A percentile compares a stretch with the other conserved stretches of the same genome.
Evolutionary conservation across 2,888 invertebrate genomes (phyloP).

Genomic region (Isoperla grammatica): DNA sequence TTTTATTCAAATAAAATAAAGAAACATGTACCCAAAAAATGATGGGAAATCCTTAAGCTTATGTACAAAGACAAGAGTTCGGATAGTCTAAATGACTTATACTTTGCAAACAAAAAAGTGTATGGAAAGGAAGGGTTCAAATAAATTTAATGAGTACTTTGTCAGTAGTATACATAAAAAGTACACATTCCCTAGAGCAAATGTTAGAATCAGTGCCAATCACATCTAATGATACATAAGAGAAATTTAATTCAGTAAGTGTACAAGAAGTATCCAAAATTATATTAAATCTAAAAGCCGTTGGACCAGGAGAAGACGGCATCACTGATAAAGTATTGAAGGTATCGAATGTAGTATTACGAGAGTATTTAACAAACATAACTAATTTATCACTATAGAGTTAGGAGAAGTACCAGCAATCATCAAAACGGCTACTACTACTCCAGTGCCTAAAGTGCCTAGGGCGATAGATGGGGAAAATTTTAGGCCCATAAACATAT

Average conservation of each 20-base stretch:
- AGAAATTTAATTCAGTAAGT: neutral
- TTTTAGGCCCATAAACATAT: slow-evolving; percentile 4
- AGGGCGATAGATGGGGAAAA: neutral
- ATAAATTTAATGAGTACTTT: neutral
- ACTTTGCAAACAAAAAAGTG: neutral
- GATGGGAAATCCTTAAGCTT: neutral
- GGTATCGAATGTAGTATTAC: neutral
- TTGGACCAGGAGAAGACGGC: neutral
- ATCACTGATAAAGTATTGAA: neutral
- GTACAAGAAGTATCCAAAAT: neutral
- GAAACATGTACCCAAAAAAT: neutral
- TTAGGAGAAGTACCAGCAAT: neutral
- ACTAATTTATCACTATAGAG: neutral
- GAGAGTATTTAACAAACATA: neutral
- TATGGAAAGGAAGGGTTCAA: neutral
- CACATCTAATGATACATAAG: neutral
- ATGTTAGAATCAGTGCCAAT: neutral
- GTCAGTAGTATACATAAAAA: neutral
- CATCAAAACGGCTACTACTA: neutral
- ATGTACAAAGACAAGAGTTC: neutral
- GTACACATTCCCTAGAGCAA: neutral
- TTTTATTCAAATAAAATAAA: neutral
- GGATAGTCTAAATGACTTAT: neutral
- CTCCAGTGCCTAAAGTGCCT: neutral
- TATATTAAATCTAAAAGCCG: neutral